phyloP scores from a whole-genome alignment of 2,888 invertebrate genomes.

The Dasysyrphus albostriatus region DNA sequence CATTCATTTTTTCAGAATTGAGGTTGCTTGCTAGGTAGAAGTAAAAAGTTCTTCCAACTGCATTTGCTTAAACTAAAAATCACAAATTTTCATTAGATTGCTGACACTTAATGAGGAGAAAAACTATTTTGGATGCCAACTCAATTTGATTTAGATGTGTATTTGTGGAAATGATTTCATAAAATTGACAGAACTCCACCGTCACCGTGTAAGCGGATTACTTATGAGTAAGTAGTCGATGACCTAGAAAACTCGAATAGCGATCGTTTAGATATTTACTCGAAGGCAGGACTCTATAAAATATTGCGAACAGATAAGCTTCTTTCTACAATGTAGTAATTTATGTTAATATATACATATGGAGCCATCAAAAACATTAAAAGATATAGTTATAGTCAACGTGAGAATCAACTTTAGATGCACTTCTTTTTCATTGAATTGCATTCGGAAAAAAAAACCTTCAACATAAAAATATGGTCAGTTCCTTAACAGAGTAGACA shows the following conservation, averaged over 20 bases:
- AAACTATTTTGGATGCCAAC: slow-evolving; percentile 44
- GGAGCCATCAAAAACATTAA: background rate
- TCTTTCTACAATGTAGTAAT: background rate
- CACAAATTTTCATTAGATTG: background rate
- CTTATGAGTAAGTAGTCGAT: background rate
- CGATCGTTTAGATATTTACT: slow-evolving; percentile 1
- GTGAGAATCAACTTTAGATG: background rate
- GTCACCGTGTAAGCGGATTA: background rate
- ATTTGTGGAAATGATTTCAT: slow-evolving; percentile 47
- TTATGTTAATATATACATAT: background rate
- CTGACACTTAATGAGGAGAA: slow-evolving; percentile 1
- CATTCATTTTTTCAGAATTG: slow-evolving; percentile 24
- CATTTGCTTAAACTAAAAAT: background rate
- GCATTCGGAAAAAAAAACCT: background rate
- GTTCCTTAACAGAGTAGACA: background rate
- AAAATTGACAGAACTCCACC: background rate
- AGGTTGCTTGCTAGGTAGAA: background rate
- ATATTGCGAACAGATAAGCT: background rate
- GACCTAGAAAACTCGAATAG: slow-evolving; percentile 43
- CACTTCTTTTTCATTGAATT: background rate
- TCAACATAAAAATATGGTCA: background rate
- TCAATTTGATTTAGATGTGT: slow-evolving; percentile 16
- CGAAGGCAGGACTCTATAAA: slow-evolving; percentile 1
- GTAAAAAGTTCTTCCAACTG: background rate
- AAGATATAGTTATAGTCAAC: background rate